Conservation (phyloP, 2,113 vertebrate genomes). For the Toxotes jaculatrix region DNA sequence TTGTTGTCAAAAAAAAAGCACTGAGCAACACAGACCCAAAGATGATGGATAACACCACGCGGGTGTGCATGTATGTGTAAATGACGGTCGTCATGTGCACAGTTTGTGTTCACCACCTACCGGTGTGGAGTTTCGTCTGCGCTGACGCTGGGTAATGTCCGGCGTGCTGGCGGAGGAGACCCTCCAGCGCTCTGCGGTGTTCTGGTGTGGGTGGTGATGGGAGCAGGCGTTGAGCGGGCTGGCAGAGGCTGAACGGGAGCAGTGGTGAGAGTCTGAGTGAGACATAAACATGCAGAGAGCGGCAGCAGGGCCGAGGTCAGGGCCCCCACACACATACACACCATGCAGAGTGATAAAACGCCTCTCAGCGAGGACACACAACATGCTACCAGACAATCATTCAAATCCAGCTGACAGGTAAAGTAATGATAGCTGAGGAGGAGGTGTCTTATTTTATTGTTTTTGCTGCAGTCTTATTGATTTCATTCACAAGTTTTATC, state of each 20-base stretch:
- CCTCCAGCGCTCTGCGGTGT: conserved; percentile 85
- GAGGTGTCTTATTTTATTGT: background rate
- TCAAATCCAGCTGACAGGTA: background rate
- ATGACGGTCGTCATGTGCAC: background rate
- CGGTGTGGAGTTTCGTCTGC: conserved; percentile 83
- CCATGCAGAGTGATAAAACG: conserved; percentile 33
- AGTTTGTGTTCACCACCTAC: conserved; percentile 74
- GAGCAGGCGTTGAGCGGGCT: conserved; percentile 90
- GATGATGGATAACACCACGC: background rate
- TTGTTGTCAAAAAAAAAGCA: too few relatives aligned
- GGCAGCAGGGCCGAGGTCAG: conserved; percentile 46
- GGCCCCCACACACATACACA: conserved; percentile 19
- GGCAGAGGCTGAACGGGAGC: conserved; percentile 91
- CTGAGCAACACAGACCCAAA: too few relatives aligned
- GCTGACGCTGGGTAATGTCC: conserved; percentile 85
- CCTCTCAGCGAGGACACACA: background rate
- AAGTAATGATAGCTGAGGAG: background rate
- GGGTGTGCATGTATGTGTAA: background rate
- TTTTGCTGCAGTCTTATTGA: background rate
- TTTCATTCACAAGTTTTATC: background rate
- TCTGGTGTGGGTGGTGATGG: conserved; percentile 86
- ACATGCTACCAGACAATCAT: background rate
- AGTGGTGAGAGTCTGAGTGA: conserved; percentile 86
- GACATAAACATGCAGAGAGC: conserved; percentile 50
- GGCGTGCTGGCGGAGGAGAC: conserved; percentile 87